Base-by-base conservation (phyloP, 2,888 invertebrate genomes). In the Tiphia femorata region DNA sequence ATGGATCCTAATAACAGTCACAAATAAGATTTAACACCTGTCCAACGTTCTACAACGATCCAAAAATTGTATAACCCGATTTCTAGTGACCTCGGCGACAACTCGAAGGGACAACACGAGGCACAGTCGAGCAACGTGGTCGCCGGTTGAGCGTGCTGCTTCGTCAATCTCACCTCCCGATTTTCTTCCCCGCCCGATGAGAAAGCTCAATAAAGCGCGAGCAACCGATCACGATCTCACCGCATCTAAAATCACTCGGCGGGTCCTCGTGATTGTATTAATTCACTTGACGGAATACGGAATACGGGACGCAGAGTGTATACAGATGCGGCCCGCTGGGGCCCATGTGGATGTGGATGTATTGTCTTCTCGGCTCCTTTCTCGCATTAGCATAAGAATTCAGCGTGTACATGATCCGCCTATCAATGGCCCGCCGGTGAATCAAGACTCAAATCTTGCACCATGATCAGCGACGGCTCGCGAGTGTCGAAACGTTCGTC, bases 341-440 rank as follows among this genome's bases (percentile, higher is more conserved):
- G 50, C 54, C 29, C 58, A 67, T 64, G 75, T 77, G 74, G 73
- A 73, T 75, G 73, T 75, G 65, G 70, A 70, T 58, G 70, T 79
- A 81, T 81, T 78, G 81, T 82, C 81, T 78, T 82, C 81, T 82
- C 79, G 76, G 82, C 81, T 83, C 83, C 83, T 83, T 83, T 83
- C 83, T 82, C 83, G 83, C 78, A 83, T 83, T 83, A 83, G 81
- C 83, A 83, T 83, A 83, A 83, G 83, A 83, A 83, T 83, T 83
- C 82, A 83, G 83, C 82, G 80, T 82, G 82, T 80, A 75, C 83
- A 77, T 83, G 82, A 82, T 72, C 64, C 61, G 83, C 81, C 77
- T 83, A 71, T 75, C 80, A 78, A 83, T 81, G 62, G 50, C 68
- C 64, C 68, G 61, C 65, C 62, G 60, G 67, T 76, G 77, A 78